Evolutionary conservation across 2,113 vertebrate genomes (phyloP), one percentile per base, ranked within the genome.

Genomic region (Calidris pugnax): DNA sequence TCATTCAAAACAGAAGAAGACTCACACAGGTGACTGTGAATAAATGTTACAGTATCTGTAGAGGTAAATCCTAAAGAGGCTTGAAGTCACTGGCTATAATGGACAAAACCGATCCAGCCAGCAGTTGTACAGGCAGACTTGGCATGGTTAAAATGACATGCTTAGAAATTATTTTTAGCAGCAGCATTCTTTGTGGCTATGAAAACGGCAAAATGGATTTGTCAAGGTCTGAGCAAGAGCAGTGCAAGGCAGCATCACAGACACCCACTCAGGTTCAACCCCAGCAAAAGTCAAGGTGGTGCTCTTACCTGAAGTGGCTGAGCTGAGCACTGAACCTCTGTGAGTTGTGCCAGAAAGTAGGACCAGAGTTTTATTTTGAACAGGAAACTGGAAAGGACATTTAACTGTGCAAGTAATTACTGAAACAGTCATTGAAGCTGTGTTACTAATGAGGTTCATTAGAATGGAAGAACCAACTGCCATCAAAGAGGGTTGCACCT

Each of bases 231-330:
- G n/a, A 84, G 59, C 14, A 53, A 73, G 35, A 62, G 41, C 33
- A 20, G 11, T 37, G 47, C 47, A 66, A 78, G 63, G 18, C 30
- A 43, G 30, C 48, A 37, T 20, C 0, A 0, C 0, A 2, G 33
- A 20, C 12, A 7, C 22, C 41, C 16, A 32, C 4, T 7, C 35
- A 10, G 9, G 22, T 89, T 39, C 32, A 78, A 24, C 37, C 22
- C 2, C 4, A 85, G n/a, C 24, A 43, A 9, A 80, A 63, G 23
- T 37, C n/a, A 43, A 39, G 39, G 35, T 7, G 1, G 6, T 35
- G 56, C 23, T 55, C 11, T 72, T 48, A 32, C 1, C 14, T n/a
- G 12, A 67, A 88, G 19, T 2, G 24, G 10, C 20, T 76, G 47
- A 81, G 23, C 20, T 37, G 48, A 73, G 66, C 23, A 17, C 57